Percentiles rank a stretch among this genome's conserved stretches.
Evolutionary conservation across 2,888 invertebrate genomes (phyloP).

Genomic region (Fragum fragum): DNA sequence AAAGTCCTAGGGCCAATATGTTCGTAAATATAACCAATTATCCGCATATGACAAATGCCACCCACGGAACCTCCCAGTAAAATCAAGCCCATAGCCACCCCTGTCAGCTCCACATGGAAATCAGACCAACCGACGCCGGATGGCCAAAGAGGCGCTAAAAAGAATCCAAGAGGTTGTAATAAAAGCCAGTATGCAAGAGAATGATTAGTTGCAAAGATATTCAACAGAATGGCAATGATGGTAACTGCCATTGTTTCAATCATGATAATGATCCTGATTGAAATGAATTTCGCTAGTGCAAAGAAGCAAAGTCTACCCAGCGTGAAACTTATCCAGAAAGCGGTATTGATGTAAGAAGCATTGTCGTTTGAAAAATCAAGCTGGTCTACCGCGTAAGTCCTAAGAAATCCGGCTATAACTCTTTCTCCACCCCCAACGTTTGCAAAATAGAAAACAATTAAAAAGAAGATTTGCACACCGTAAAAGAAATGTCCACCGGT

Average conservation of each 20-base stretch:
- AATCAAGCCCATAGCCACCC: slow-evolving; percentile 68
- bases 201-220: slow-evolving; percentile 64
- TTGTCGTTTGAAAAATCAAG: slow-evolving; percentile 63
- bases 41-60: slow-evolving; percentile 70
- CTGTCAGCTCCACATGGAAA: slow-evolving; percentile 72
- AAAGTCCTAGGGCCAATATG: slow-evolving; percentile 68
- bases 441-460: slow-evolving; percentile 69
- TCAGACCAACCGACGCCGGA: slow-evolving; percentile 75
- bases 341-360: slow-evolving; percentile 71
- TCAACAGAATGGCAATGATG: slow-evolving; percentile 58
- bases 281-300: slow-evolving; percentile 64
- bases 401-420: slow-evolving; percentile 73
- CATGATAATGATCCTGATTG: slow-evolving; percentile 65
- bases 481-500: slow-evolving; percentile 67
- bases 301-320: slow-evolving; percentile 69
- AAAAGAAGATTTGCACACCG: slow-evolving; percentile 63
- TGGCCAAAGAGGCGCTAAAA: slow-evolving; percentile 72
- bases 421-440: slow-evolving; percentile 74
- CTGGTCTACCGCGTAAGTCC: slow-evolving; percentile 73
- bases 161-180: slow-evolving; percentile 67
- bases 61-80: slow-evolving; percentile 72
- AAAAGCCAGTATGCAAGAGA: slow-evolving; percentile 69
- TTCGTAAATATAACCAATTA: slow-evolving; percentile 74
- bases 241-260: slow-evolving; percentile 64
- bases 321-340: slow-evolving; percentile 76